Percentiles rank a stretch among this genome's conserved stretches.
Conservation (phyloP, 1,140 invertebrate species). For the Bombus terrestris region DNA sequence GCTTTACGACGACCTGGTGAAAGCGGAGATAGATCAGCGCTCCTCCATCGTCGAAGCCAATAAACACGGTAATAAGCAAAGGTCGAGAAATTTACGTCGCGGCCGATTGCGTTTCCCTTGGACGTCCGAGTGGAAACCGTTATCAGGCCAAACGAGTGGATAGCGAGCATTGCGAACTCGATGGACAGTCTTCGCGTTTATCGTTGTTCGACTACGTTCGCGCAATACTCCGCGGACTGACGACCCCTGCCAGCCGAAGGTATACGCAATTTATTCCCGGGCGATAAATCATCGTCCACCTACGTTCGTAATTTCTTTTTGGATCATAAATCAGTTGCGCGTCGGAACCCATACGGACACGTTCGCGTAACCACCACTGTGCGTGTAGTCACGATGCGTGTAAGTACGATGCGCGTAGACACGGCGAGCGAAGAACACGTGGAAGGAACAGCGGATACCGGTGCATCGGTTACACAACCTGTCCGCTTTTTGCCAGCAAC, state of each 20-base stretch:
- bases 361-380: constrained; percentile 8
- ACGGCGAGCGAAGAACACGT: neutral
- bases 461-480: too few species aligned
- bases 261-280: constrained; percentile 71
- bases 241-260: constrained; percentile 60
- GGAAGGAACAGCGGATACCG: neutral
- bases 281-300: constrained; percentile 75
- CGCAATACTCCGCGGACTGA: constrained; percentile 34
- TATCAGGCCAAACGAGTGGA: neutral
- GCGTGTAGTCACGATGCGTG: neutral
- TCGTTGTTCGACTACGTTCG: constrained; percentile 20
- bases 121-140: neutral
- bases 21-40: neutral
- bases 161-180: neutral
- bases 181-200: constrained; percentile 38
- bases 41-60: neutral
- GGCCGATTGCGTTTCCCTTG: neutral
- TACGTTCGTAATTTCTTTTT: constrained; percentile 75
- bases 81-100: constrained; percentile 20
- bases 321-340: constrained; percentile 70
- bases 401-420: too few species aligned
- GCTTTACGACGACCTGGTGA: neutral
- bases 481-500: neutral
- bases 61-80: constrained; percentile 13
- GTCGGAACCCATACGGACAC: constrained; percentile 39